Base-by-base conservation (phyloP, 2,113 vertebrate species). In the Rafetus swinhoei region DNA sequence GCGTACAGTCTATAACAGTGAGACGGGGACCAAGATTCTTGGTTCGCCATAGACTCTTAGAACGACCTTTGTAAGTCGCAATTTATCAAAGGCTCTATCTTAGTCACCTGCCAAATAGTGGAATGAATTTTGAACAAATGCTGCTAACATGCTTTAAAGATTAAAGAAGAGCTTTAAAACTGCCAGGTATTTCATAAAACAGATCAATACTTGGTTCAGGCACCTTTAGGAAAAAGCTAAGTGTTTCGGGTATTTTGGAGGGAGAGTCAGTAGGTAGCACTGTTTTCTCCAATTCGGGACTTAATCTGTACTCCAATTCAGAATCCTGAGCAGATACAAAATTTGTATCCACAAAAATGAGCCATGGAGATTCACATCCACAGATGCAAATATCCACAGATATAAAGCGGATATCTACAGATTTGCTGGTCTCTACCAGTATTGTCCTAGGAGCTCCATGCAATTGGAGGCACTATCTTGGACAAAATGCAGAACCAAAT, bases 1-100 rank as follows among this genome's bases (percentile, higher is more conserved):
- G 35, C 84, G 4, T 84, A 69, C 0, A 3, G 60, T 93, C 90
- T 97, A 92, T 93, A 90, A 89, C 84, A 82, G 86, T 4, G 13
- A 94, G 90, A 81, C 56, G 85, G 65, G 83, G 69, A 93, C 93
- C 19, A 89, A 91, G 82, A 81, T 92, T 95, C 92, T 94, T 89
- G 91, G 74, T 93, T 95, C 92, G 84, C 93, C 74, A 90, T 85
- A 84, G 56, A 85, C 0, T 0, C 19, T 45, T 76, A 22, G 22
- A 69, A 1, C 2, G 0, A n/a, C 10, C 89, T 94, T 94, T 50
- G 24, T 83, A 90, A 92, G 55, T 5, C 57, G 52, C 35, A 76
- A 50, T 35, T 21, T 69, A 27, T 19, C n/a, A 29, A 69, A n/a
- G 32, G 22, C 3, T 27, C 57, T 22, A 5, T 69, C 11, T 29